Percentiles rank a stretch among this genome's conserved stretches.
phyloP scores from a whole-genome alignment of 2,888 invertebrate genomes.

The Ariolimax columbianus region DNA sequence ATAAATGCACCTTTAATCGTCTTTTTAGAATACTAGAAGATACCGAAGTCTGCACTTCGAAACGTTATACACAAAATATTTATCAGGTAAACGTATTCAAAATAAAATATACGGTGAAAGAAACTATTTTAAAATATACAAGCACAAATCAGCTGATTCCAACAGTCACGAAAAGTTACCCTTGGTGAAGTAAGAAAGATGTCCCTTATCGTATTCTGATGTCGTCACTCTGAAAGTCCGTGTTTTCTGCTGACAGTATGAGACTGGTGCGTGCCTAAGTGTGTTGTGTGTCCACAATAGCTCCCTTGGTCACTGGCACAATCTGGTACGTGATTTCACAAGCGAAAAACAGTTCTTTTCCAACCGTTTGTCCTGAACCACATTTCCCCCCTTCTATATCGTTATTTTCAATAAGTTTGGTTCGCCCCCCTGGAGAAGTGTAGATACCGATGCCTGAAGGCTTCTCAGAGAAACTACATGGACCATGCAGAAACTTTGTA shows the following conservation, averaged over 20 bases:
- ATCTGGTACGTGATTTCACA: slow-evolving; percentile 34
- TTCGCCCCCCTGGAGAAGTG: slow-evolving; percentile 30
- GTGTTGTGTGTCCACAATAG: slow-evolving; percentile 31
- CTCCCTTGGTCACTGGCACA: slow-evolving; percentile 30
- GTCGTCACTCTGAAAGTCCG: background rate
- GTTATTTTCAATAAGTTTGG: slow-evolving; percentile 18
- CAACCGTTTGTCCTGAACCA: slow-evolving; percentile 32
- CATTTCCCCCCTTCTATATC: background rate
- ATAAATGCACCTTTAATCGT: too few species aligned
- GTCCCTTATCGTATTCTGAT: slow-evolving; percentile 21
- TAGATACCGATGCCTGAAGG: slow-evolving; percentile 12
- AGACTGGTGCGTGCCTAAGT: slow-evolving; percentile 34
- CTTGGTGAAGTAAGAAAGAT: background rate
- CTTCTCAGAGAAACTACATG: slow-evolving; percentile 16
- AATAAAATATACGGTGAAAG: background rate
- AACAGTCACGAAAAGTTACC: slow-evolving; percentile 25
- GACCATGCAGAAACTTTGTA: slow-evolving; percentile 9
- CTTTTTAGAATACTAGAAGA: too few species aligned
- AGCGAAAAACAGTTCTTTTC: slow-evolving; percentile 27
- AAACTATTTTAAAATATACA: background rate
- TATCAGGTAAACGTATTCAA: background rate
- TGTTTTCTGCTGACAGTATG: slow-evolving; percentile 22
- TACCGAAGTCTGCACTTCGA: too few species aligned
- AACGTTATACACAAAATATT: too few species aligned
- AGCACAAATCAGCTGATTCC: slow-evolving; percentile 28